phyloP scores from a whole-genome alignment of 2,113 vertebrate species.

The Terrapene triunguis region DNA sequence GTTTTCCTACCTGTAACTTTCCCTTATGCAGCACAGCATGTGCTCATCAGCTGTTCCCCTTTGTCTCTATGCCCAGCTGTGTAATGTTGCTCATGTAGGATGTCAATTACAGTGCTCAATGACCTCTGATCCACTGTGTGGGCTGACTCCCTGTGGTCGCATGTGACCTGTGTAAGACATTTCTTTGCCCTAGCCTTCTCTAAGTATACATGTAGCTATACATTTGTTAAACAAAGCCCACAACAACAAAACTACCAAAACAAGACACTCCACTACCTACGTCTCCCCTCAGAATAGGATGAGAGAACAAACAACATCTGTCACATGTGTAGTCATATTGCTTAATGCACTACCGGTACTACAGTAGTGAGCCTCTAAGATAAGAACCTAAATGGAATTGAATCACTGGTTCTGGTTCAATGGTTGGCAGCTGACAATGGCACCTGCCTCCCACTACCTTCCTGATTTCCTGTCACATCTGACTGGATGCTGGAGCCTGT shows the following conservation, averaged over 20 bases:
- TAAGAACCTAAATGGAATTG: background rate
- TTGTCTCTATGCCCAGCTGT: background rate
- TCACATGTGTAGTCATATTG: background rate
- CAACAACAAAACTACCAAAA: background rate
- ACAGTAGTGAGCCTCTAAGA: background rate
- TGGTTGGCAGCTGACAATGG: background rate
- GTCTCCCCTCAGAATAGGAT: background rate
- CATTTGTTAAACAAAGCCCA: background rate
- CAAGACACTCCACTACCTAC: background rate
- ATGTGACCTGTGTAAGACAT: background rate
- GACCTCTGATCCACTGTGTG: background rate
- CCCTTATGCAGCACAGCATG: fast-evolving
- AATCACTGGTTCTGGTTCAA: background rate
- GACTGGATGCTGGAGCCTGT: background rate
- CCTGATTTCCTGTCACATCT: background rate
- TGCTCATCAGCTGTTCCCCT: background rate
- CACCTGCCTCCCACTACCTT: background rate
- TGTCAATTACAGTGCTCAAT: background rate
- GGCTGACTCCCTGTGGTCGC: background rate
- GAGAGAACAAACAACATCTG: background rate
- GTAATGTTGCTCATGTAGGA: background rate
- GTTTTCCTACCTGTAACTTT: background rate
- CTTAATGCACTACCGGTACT: background rate
- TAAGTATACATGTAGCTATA: background rate
- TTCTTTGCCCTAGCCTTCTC: background rate